A percentile compares a stretch with the other conserved stretches of the same genome.
Conservation (phyloP, 2,888 invertebrate species). For the Polydesmus complanatus region DNA sequence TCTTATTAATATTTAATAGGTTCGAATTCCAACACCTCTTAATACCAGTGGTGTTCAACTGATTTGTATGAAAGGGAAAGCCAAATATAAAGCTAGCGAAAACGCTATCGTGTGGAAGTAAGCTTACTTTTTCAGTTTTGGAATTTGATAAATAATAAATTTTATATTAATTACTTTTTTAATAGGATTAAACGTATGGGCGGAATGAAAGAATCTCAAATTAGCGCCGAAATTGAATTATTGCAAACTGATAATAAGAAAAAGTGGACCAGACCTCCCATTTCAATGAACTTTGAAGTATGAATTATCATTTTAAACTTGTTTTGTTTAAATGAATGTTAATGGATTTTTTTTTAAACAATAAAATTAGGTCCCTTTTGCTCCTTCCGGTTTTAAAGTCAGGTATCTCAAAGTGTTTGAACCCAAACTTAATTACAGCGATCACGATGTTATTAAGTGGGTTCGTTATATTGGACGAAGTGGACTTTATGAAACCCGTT, state of each 20-base stretch:
- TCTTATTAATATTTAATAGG: constrained; percentile 23
- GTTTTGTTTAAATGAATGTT: not conserved
- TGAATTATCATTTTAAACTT: constrained; percentile 9
- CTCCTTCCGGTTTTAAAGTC: constrained; percentile 98
- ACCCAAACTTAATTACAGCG: constrained; percentile 97
- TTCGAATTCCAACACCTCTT: constrained; percentile 91
- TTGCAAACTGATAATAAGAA: constrained; percentile 97
- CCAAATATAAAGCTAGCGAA: constrained; percentile 98
- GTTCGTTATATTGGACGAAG: constrained; percentile 98
- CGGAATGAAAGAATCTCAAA: constrained; percentile 95
- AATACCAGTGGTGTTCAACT: constrained; percentile 98
- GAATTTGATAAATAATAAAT: not conserved
- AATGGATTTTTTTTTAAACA: not conserved
- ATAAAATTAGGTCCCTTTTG: constrained; percentile 74
- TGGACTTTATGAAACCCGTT: constrained; percentile 97
- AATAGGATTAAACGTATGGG: constrained; percentile 44
- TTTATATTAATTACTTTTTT: constrained; percentile 3
- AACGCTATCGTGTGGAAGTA: constrained; percentile 96
- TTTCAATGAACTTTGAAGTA: constrained; percentile 98
- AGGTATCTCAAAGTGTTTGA: constrained; percentile 99
- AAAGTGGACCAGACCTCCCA: constrained; percentile 99
- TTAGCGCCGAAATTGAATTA: constrained; percentile 97
- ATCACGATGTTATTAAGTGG: constrained; percentile 99
- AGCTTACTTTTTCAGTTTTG: constrained; percentile 33
- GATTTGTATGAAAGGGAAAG: constrained; percentile 97